A percentile compares a stretch with the other conserved stretches of the same genome.
Conservation (phyloP, 2,797 vertebrate genomes). For the Oreochromis grahami region DNA sequence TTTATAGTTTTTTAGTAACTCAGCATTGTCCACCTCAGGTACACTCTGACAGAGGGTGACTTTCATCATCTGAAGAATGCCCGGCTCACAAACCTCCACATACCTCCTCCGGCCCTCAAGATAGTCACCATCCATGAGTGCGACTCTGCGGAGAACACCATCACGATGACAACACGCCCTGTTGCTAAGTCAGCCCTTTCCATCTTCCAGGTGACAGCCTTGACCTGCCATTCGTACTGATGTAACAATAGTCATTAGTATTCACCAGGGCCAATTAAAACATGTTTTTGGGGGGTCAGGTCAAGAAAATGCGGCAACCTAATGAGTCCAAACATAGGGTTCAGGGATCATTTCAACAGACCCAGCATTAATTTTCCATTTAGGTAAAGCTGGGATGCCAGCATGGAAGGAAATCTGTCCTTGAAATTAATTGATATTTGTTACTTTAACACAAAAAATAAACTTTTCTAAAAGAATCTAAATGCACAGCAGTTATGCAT, state of each 20-base stretch:
- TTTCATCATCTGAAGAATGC: slow-evolving; percentile 98
- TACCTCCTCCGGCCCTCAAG: slow-evolving; percentile 85
- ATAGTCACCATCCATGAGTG: slow-evolving; percentile 97
- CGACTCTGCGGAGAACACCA: slow-evolving; percentile 87
- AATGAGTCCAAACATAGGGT: slow-evolving; percentile 14
- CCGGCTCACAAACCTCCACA: slow-evolving; percentile 89
- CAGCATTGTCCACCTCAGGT: slow-evolving; percentile 70
- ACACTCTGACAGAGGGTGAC: slow-evolving; percentile 95
- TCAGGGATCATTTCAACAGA: not conserved
- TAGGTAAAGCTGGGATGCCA: not conserved
- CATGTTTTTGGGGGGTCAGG: slow-evolving; percentile 6
- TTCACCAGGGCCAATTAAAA: slow-evolving; percentile 10
- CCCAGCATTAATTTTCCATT: slow-evolving; percentile 30
- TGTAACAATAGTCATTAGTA: slow-evolving; percentile 13
- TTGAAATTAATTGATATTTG: not conserved
- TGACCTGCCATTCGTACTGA: not conserved
- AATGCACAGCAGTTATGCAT: not conserved
- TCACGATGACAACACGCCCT: slow-evolving; percentile 78
- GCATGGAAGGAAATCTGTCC: not conserved
- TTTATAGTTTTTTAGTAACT: not conserved
- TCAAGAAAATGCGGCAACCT: not conserved
- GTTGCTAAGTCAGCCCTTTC: slow-evolving; percentile 86
- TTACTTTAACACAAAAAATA: not conserved
- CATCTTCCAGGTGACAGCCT: slow-evolving; percentile 90
- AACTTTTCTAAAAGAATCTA: not conserved